phyloP scores from a whole-genome alignment of 2,113 vertebrate genomes.

The Crotalus helleri region DNA sequence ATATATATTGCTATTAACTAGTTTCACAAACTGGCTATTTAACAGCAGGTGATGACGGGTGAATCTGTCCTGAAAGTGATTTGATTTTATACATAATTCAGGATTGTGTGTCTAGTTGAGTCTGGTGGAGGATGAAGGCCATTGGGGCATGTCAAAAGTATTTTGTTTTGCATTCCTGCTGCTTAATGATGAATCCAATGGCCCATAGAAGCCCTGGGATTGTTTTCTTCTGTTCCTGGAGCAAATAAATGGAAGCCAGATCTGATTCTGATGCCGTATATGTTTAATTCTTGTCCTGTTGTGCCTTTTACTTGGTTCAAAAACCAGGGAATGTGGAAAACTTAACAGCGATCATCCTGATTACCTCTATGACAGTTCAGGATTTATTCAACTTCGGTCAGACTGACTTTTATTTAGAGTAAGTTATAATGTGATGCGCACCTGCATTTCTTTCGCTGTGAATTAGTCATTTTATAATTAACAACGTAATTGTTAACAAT shows the following conservation, averaged over 20 bases:
- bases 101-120: neutral
- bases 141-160: neutral
- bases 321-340: neutral
- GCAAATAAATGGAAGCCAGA: neutral
- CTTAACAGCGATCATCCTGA: neutral
- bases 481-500: neutral
- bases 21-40: neutral
- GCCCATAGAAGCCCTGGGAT: neutral
- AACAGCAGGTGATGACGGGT: neutral
- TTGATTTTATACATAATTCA: neutral
- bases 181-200: neutral
- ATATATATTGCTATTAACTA: neutral
- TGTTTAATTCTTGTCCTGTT: neutral
- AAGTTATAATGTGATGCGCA: neutral
- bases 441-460: neutral
- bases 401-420: neutral
- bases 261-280: neutral
- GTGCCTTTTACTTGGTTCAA: neutral
- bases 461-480: neutral
- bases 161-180: neutral
- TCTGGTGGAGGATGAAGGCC: neutral
- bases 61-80: neutral
- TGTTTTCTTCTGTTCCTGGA: neutral
- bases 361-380: neutral
- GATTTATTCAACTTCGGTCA: neutral